These are phyloP conservation scores for Drosophila borborema DNA, from an alignment of 2,888 invertebrate species.

Conservation along the genomic window DNA sequence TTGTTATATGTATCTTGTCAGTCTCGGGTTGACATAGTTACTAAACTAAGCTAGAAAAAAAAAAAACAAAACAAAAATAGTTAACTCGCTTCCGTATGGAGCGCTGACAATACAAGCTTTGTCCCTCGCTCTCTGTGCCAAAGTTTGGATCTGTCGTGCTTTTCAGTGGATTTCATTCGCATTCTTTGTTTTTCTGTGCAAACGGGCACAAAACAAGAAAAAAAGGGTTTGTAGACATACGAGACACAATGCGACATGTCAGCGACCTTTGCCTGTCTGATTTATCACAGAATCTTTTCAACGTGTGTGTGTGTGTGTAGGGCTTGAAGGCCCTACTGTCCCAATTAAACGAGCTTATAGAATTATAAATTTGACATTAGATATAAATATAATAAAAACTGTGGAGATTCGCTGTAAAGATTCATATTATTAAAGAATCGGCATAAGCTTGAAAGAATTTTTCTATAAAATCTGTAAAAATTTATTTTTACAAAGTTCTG, in stretches of 20 bases:
- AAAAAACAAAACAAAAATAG: constrained; percentile 29
- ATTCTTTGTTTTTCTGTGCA: constrained; percentile 35
- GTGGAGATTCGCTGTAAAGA: neutral
- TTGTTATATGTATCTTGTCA: constrained; percentile 30
- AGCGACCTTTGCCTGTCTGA: constrained; percentile 68
- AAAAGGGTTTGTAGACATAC: constrained; percentile 41
- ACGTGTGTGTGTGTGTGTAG: neutral
- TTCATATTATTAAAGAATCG: neutral
- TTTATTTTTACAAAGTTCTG: neutral
- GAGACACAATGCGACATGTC: constrained; percentile 61
- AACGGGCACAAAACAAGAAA: constrained; percentile 29
- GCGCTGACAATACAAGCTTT: constrained; percentile 51
- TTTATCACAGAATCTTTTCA: constrained; percentile 44
- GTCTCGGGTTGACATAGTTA: constrained; percentile 48
- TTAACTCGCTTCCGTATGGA: constrained; percentile 53
- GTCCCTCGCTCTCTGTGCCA: constrained; percentile 29
- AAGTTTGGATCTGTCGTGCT: constrained; percentile 37
- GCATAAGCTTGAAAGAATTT: neutral
- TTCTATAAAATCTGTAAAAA: neutral
- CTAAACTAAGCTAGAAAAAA: constrained; percentile 23
- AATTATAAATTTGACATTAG: neutral
- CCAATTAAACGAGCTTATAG: constrained; percentile 25
- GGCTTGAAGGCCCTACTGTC: constrained; percentile 35
- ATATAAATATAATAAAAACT: neutral
- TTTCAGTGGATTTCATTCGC: constrained; percentile 34